These are phyloP conservation scores for Coturnix japonica DNA, from an alignment of 2,113 vertebrate species.

Conservation along the genomic window DNA sequence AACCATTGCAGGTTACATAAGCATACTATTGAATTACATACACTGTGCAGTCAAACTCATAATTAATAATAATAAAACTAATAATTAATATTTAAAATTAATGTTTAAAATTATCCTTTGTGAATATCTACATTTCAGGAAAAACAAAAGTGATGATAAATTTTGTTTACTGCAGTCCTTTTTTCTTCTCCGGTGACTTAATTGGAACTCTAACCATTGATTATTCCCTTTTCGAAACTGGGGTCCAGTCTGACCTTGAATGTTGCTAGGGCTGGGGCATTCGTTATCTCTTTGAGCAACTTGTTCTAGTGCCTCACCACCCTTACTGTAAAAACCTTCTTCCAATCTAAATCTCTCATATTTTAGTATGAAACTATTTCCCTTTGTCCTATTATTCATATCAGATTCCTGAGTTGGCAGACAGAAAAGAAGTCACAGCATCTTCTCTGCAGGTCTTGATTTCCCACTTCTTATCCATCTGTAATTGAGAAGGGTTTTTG, in stretches of 20 bases:
- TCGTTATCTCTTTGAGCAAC: too few species aligned
- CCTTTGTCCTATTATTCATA: too few species aligned
- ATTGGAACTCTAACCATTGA: neutral
- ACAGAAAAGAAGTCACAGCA: neutral
- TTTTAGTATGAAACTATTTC: too few species aligned
- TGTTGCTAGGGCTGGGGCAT: too few species aligned
- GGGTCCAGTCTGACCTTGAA: too few species aligned
- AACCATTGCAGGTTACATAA: neutral
- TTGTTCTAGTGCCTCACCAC: too few species aligned
- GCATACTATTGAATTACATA: neutral
- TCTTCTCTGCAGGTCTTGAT: neutral
- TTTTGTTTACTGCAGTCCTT: neutral
- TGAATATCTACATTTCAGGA: neutral
- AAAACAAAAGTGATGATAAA: accelerated
- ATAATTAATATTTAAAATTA: too few species aligned
- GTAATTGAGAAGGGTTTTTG: neutral
- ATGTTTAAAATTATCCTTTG: neutral
- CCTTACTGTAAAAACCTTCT: too few species aligned
- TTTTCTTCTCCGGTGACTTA: neutral
- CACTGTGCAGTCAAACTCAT: neutral
- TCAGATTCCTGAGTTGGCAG: neutral
- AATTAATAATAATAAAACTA: too few species aligned
- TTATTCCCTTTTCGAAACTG: neutral
- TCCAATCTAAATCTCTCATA: too few species aligned
- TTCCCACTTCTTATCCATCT: neutral